Conservation (phyloP, 2,113 vertebrate genomes). For the Phocoena phocoena region DNA sequence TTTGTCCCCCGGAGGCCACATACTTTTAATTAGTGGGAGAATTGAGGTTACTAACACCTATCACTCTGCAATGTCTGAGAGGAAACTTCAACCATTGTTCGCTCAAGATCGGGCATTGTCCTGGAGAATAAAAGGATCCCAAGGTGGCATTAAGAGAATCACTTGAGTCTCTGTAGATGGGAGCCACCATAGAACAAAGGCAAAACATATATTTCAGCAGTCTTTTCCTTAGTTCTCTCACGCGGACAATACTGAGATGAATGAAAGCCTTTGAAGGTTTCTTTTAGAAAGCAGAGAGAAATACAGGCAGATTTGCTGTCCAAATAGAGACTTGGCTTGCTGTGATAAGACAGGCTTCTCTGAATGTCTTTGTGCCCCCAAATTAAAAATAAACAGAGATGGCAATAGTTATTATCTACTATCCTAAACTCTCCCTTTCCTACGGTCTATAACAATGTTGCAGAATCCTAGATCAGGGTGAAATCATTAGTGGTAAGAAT, state of each 20-base stretch:
- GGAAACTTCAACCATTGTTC: background rate
- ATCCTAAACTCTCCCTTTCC: background rate
- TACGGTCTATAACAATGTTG: background rate
- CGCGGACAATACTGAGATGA: background rate
- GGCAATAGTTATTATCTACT: background rate
- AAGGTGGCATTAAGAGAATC: background rate
- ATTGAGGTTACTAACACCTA: background rate
- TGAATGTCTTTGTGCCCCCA: background rate
- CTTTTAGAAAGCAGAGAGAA: background rate
- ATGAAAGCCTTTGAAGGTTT: background rate
- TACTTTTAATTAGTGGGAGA: background rate
- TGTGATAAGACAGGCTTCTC: background rate
- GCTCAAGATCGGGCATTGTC: background rate
- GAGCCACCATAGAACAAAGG: background rate
- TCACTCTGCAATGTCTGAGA: background rate
- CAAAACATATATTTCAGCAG: background rate
- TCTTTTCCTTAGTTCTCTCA: background rate
- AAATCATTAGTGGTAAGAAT: background rate
- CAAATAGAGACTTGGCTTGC: background rate
- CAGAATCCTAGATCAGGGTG: background rate
- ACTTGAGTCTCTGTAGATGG: background rate
- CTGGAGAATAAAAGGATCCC: background rate
- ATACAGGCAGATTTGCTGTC: background rate
- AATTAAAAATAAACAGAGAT: background rate
- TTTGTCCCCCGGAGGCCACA: background rate